Evolutionary conservation across 2,113 vertebrate genomes (phyloP).

Genomic region (Puma concolor): DNA sequence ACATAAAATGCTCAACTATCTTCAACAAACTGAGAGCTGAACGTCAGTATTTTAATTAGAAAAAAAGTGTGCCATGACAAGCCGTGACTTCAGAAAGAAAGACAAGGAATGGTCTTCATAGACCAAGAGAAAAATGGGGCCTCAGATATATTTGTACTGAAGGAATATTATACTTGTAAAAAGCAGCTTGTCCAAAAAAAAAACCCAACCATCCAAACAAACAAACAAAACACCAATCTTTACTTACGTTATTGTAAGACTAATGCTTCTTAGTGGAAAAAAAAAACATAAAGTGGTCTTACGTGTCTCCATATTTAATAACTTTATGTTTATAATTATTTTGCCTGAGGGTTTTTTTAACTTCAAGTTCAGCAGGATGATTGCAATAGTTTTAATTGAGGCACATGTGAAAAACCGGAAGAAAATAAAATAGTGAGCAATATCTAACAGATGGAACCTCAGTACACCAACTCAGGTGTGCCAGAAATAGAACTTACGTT

Average conservation of each 20-base stretch:
- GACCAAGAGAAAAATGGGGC: slow-evolving; percentile 56
- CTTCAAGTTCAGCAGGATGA: background rate
- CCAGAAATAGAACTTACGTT: background rate
- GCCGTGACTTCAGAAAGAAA: slow-evolving; percentile 59
- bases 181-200: slow-evolving; percentile 7
- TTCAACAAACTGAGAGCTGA: slow-evolving; percentile 60
- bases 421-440: background rate
- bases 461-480: background rate
- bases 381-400: background rate
- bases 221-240: background rate
- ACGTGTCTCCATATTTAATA: slow-evolving; percentile 44
- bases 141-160: slow-evolving; percentile 44
- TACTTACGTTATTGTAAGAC: background rate
- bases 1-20: slow-evolving; percentile 25
- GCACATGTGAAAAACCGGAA: background rate
- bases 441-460: background rate
- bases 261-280: slow-evolving; percentile 5
- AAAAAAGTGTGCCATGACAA: background rate
- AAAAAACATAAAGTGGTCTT: background rate
- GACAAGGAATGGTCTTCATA: slow-evolving; percentile 51
- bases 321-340: slow-evolving; percentile 40
- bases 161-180: slow-evolving; percentile 50
- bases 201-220: background rate
- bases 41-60: slow-evolving; percentile 75
- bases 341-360: background rate